Evolutionary conservation across 2,113 vertebrate species (phyloP).

Genomic region (Pteropus alecto): DNA sequence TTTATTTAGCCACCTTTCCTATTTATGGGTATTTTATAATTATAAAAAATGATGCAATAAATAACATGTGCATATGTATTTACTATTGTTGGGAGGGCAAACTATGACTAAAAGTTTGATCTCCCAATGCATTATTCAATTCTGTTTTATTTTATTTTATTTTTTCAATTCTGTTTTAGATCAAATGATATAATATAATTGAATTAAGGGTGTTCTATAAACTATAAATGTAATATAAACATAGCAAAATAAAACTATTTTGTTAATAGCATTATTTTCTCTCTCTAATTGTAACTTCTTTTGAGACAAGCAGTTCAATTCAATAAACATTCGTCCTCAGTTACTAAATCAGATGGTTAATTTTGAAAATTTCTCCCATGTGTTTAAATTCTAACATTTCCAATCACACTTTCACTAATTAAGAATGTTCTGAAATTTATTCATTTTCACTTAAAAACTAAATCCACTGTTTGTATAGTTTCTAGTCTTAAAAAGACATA

Average conservation of each 20-base stretch:
- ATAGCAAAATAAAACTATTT: background rate
- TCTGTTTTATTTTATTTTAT: background rate
- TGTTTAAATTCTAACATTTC: conserved; percentile 6
- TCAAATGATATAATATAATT: background rate
- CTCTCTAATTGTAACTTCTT: background rate
- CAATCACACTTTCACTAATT: background rate
- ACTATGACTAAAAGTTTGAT: background rate
- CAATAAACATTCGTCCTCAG: background rate
- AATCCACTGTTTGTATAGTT: background rate
- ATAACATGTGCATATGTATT: background rate
- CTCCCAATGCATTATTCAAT: background rate
- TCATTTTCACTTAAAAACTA: background rate
- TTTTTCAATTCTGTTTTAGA: background rate
- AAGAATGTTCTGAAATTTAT: background rate
- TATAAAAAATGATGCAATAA: background rate
- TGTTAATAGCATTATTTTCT: background rate
- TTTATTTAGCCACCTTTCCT: background rate
- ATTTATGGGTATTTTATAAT: background rate
- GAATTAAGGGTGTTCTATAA: background rate
- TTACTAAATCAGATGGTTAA: background rate
- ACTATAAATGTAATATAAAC: background rate
- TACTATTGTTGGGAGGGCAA: background rate
- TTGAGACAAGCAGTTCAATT: background rate
- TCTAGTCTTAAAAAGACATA: background rate
- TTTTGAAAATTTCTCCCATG: background rate